A percentile compares a stretch with the other conserved stretches of the same genome.
Conservation (phyloP, 2,888 invertebrate genomes). For the Rhagophthalmus giganteus region DNA sequence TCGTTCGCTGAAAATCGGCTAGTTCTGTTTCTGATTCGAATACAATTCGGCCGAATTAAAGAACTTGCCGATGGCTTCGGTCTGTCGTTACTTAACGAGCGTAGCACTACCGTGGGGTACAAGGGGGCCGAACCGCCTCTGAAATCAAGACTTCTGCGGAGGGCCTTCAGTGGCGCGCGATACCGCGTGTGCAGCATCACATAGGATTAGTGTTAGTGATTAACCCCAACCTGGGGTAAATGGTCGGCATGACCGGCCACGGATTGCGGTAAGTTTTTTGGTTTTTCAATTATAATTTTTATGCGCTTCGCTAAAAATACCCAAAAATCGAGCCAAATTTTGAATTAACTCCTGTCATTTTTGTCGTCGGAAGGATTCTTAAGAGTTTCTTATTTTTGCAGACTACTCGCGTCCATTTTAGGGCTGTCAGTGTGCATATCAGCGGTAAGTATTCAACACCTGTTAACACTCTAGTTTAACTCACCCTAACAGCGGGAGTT, state of each 20-base stretch:
- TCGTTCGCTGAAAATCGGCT: no score
- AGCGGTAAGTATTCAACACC: conserved; percentile 55
- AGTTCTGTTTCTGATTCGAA: background rate
- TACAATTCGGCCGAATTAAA: conserved; percentile 1
- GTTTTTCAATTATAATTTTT: conserved; percentile 1
- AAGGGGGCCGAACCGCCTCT: conserved; percentile 46
- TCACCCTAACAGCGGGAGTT: conserved; percentile 18
- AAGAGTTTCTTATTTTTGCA: conserved; percentile 46
- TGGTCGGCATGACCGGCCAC: conserved; percentile 53
- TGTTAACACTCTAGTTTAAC: conserved; percentile 14
- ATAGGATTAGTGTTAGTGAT: conserved; percentile 47
- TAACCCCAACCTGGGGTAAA: conserved; percentile 47
- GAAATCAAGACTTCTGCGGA: conserved; percentile 47
- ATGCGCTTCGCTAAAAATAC: background rate
- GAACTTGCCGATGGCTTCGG: conserved; percentile 34
- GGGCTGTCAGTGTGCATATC: conserved; percentile 55
- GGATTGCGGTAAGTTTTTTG: conserved; percentile 50
- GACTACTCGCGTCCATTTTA: conserved; percentile 58
- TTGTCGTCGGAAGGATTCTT: conserved; percentile 7
- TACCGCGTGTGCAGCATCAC: conserved; percentile 52
- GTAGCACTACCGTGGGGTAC: conserved; percentile 43
- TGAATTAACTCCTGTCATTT: no score
- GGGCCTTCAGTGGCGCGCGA: conserved; percentile 55
- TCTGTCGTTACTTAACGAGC: conserved; percentile 43
- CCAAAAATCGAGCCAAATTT: no score